Evolutionary conservation across 2,113 vertebrate genomes (phyloP).

Genomic region (Delphinus delphis): DNA sequence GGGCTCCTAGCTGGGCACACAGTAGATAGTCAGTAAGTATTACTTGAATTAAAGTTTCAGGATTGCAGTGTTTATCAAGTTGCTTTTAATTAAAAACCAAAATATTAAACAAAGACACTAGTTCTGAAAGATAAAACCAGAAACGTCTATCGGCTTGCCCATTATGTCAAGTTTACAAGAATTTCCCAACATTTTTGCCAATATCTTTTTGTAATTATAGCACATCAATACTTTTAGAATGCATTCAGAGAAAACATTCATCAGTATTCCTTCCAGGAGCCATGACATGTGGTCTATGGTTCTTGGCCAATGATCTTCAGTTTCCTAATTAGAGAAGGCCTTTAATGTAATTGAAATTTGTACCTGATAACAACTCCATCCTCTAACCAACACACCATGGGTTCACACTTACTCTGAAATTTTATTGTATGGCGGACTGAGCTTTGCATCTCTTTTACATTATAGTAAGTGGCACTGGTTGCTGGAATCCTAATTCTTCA

Average conservation of each 20-base stretch:
- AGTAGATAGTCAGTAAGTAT: background rate
- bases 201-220: constrained; percentile 41
- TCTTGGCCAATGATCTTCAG: background rate
- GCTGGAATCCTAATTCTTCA: constrained; percentile 41
- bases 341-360: constrained; percentile 20
- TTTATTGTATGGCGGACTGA: constrained; percentile 20
- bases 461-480: background rate
- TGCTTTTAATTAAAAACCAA: constrained; percentile 47
- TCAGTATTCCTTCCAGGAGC: background rate
- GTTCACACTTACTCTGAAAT: constrained; percentile 28
- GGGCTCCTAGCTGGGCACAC: background rate
- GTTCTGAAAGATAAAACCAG: constrained; percentile 5
- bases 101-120: constrained; percentile 17
- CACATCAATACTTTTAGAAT: constrained; percentile 30
- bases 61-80: background rate
- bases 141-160: constrained; percentile 36
- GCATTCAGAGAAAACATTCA: constrained; percentile 15
- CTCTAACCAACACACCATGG: background rate
- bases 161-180: constrained; percentile 6
- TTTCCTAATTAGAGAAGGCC: background rate
- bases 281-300: background rate
- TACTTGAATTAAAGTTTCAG: background rate
- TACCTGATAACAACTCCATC: background rate
- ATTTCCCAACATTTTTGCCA: constrained; percentile 51
- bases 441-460: constrained; percentile 20